Evolutionary conservation across 2,888 invertebrate genomes (phyloP), one percentile per base, ranked within the genome.

Genomic region (Eulithis testata): DNA sequence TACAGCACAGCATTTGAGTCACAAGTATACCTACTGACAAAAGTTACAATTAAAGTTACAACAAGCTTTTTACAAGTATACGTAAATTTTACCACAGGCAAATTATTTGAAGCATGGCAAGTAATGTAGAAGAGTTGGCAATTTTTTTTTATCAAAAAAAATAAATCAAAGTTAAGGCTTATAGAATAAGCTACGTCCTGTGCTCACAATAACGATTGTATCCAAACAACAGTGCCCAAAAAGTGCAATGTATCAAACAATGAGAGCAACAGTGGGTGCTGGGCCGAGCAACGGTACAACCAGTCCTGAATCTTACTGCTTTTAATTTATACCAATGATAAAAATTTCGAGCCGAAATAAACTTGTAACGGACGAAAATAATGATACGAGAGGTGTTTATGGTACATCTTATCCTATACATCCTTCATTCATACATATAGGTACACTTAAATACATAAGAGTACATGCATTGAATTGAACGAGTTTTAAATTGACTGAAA

Each of bases 211-310:
- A 78, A 82, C 81, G 80, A 84, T 79, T 74, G 72, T 78, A 76
- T 73, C 73, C 76, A 76, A 73, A 72, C 76, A 76, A 84, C 82
- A 81, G 78, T 85, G 81, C 81, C 85, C 80, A 87, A 91, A 71
- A 91, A 87, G 79, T 89, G 90, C 91, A 90, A 80, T 84, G 86
- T 83, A 83, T 88, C 84, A 84, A 84, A 87, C 88, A 90, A 87
- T 85, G 86, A 84, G 85, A 88, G 80, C 87, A 83, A 76, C 76
- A 73, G 76, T 82, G 76, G 79, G 81, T 77, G 79, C 78, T 62
- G 67, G 90, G 91, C 89, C 91, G 76, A 82, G 63, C 90, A 91
- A 91, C 91, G 91, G 91, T 90, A 73, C 81, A 91, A 91, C 91
- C 91, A 82, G 91, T 90, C 80, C 69, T 66, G 63, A 76, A 51